Evolutionary conservation across 1,140 invertebrate species (phyloP).

Genomic region (Macrosteles quadrilineatus): DNA sequence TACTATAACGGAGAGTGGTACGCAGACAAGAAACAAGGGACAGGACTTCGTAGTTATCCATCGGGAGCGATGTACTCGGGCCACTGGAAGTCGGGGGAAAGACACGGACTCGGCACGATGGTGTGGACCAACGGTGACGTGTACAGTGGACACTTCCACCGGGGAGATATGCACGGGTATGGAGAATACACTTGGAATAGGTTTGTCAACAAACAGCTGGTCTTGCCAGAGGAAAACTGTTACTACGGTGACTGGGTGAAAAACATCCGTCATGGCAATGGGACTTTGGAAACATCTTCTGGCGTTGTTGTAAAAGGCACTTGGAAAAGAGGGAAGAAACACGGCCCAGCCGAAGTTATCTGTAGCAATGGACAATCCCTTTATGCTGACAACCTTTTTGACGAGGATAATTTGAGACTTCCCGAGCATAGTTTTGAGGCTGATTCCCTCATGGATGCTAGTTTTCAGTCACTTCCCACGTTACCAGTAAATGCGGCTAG

Average conservation of each 20-base stretch:
- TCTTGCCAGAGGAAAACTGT: constrained; percentile 52
- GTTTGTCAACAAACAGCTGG: constrained; percentile 54
- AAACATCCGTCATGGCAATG: constrained; percentile 52
- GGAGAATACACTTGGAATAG: constrained; percentile 53
- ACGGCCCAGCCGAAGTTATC: constrained; percentile 35
- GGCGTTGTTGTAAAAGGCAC: constrained; percentile 27
- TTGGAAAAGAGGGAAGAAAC: constrained; percentile 31
- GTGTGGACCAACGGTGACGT: constrained; percentile 57
- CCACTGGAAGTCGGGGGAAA: constrained; percentile 53
- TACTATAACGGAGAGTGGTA: constrained; percentile 59
- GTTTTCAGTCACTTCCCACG: not conserved
- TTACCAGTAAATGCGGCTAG: not conserved
- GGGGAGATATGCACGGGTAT: constrained; percentile 58
- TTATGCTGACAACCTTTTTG: constrained; percentile 21
- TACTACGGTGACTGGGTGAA: constrained; percentile 57
- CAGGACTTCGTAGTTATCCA: constrained; percentile 41
- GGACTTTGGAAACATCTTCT: constrained; percentile 18
- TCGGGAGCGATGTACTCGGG: constrained; percentile 55
- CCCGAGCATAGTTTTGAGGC: not conserved
- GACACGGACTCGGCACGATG: constrained; percentile 58
- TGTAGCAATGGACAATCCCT: constrained; percentile 31
- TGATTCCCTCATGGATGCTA: constrained; percentile 6
- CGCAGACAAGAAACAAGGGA: constrained; percentile 49
- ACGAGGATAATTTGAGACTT: not conserved
- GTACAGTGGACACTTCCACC: constrained; percentile 57